These are phyloP conservation scores for Melinaea marsaeus DNA, from an alignment of 2,888 invertebrate genomes.

Conservation along the genomic window DNA sequence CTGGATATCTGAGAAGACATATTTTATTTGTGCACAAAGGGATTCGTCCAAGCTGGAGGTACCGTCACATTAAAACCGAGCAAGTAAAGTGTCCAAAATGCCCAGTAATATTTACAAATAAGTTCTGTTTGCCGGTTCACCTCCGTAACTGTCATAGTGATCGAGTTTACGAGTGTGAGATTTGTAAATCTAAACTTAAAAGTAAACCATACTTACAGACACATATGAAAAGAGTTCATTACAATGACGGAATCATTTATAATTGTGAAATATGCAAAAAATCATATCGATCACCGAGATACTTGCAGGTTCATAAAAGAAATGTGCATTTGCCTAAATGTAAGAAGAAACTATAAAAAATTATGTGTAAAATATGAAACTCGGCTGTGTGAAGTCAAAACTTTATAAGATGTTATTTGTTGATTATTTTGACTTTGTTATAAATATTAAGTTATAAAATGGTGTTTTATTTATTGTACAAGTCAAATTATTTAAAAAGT, in stretches of 20 bases:
- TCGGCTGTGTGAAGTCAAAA: too few species aligned
- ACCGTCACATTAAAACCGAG: conserved; percentile 3
- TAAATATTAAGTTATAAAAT: too few species aligned
- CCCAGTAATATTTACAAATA: conserved; percentile 28
- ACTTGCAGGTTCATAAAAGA: conserved; percentile 42
- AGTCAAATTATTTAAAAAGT: too few species aligned
- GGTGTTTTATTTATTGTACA: too few species aligned
- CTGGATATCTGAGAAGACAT: conserved; percentile 30
- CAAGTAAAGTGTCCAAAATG: conserved; percentile 35
- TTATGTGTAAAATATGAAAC: not conserved
- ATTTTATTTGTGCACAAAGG: conserved; percentile 24
- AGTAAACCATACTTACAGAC: conserved; percentile 36
- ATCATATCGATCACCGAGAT: conserved; percentile 40
- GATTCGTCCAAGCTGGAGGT: conserved; percentile 16
- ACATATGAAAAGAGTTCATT: conserved; percentile 43
- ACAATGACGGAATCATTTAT: conserved; percentile 39
- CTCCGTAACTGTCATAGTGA: conserved; percentile 39
- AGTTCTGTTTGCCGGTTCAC: conserved; percentile 34
- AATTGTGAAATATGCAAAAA: conserved; percentile 42
- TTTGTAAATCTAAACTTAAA: conserved; percentile 40
- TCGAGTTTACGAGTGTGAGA: conserved; percentile 31
- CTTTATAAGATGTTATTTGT: too few species aligned
- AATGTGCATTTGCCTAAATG: conserved; percentile 30
- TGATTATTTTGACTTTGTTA: too few species aligned
- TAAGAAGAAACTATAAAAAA: not conserved